Conservation (phyloP, 2,797 vertebrate species). For the Echeneis naucrates region DNA sequence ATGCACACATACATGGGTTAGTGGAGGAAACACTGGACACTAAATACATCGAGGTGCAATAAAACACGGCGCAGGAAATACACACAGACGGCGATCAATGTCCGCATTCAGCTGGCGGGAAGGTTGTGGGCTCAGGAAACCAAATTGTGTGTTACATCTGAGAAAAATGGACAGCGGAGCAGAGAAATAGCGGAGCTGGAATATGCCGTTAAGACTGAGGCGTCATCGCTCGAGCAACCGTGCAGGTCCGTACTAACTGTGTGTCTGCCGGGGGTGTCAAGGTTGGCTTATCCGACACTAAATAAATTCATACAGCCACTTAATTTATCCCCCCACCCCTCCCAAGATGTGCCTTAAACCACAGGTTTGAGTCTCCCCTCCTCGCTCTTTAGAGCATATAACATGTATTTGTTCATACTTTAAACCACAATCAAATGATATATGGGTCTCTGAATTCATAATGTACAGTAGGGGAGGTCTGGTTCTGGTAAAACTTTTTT, state of each 20-base stretch:
- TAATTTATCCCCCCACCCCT: too few species aligned
- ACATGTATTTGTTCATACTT: background rate
- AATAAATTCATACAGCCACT: background rate
- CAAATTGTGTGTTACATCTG: conserved; percentile 17
- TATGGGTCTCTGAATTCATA: conserved; percentile 24
- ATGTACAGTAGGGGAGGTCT: background rate
- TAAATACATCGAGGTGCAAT: conserved; percentile 71
- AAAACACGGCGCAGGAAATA: conserved; percentile 27
- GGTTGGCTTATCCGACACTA: background rate
- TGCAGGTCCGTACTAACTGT: conserved; percentile 68
- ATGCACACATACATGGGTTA: conserved; percentile 75
- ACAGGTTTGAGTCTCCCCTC: too few species aligned
- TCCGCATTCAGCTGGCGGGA: background rate
- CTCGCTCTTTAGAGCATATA: too few species aligned
- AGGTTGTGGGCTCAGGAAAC: background rate
- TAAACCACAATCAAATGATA: conserved; percentile 19
- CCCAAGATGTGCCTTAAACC: too few species aligned
- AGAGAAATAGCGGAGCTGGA: conserved; percentile 43
- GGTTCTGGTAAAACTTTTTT: background rate
- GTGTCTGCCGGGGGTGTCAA: conserved; percentile 59
- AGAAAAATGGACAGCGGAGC: conserved; percentile 5
- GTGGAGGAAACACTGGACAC: conserved; percentile 68
- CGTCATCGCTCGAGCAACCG: conserved; percentile 58
- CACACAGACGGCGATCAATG: background rate
- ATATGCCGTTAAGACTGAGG: conserved; percentile 48